Evolutionary conservation across 1,140 invertebrate genomes (phyloP), one percentile per base, ranked within the genome.

Genomic region (Helicoverpa zea): DNA sequence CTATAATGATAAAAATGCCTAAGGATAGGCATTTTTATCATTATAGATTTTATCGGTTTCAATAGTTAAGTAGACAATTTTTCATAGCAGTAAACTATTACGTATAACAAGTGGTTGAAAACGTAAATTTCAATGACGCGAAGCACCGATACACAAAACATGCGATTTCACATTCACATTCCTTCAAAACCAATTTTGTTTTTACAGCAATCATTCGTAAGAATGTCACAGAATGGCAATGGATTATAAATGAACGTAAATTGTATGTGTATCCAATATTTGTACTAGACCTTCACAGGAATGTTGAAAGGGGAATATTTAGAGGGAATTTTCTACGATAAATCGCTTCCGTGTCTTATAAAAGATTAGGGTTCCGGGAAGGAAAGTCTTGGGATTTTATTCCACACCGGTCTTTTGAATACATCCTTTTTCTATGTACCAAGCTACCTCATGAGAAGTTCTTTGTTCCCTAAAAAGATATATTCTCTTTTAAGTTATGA

Each of bases 111-210:
- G 74, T 83, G 61, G 80, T 80, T 47, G 74, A 83, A 84, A 81
- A 84, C 82, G 77, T 81, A 81, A 85, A 87, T 81, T 83, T 83
- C 73, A 81, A 82, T 70, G 56, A n/a, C 47, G 29, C 12, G 56
- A 61, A 59, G 18, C 80, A 76, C 9, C 56, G 43, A 58, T 18
- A 58, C 56, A 73, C 56, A 13, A 16, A 73, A 56, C 35, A 1
- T 3, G 3, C 11, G 16, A 43, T 58, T 56, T 73, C 29, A 14
- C 14, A 18, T 56, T 73, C 29, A 14, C 14, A 18, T 56, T 35
- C 2, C 13, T 73, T 58, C 52, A 73, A 58, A 73, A 43, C 52
- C 70, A 73, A 73, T 73, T 73, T 73, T 1, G 52, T 73, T 58
- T 73, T 73, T 73, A 10, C 3, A 58, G 23, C 70, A 73, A 56